These are phyloP conservation scores for Plagodis pulveraria DNA, from an alignment of 2,888 invertebrate genomes.

Conservation along the genomic window DNA sequence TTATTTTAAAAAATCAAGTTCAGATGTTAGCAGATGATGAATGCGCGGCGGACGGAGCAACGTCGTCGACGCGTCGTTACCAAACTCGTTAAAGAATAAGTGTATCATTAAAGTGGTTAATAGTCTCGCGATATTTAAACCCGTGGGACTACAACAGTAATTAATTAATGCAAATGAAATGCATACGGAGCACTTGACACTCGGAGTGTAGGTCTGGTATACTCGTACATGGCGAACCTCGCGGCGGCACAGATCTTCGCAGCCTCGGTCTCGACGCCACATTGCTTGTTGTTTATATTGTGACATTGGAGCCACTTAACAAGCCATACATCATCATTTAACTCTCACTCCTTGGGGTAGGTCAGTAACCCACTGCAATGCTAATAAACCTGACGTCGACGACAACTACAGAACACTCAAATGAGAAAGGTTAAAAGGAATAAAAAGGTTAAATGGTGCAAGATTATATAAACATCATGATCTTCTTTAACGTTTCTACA, in stretches of 20 bases:
- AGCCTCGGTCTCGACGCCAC: not conserved
- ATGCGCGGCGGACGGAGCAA: constrained; percentile 18
- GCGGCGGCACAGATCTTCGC: constrained; percentile 13
- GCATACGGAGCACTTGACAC: constrained; percentile 11
- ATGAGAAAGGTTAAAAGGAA: too few species aligned
- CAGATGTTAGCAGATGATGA: constrained; percentile 22
- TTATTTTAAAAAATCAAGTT: constrained; percentile 31
- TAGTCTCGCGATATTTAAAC: constrained; percentile 16
- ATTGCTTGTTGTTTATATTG: too few species aligned
- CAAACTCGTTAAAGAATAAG: constrained; percentile 14
- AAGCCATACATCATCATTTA: constrained; percentile 16
- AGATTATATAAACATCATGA: too few species aligned
- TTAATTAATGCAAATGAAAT: constrained; percentile 21
- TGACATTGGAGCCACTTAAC: constrained; percentile 14
- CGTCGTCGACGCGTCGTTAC: constrained; percentile 13
- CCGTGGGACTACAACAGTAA: constrained; percentile 30
- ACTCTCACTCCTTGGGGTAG: constrained; percentile 30
- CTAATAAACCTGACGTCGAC: constrained; percentile 4
- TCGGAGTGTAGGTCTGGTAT: not conserved
- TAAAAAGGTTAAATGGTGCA: too few species aligned
- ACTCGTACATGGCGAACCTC: not conserved
- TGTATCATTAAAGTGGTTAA: constrained; percentile 19
- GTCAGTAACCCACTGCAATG: constrained; percentile 30
- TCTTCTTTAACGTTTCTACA: too few species aligned
- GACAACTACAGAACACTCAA: not conserved